Evolutionary conservation across 1,140 invertebrate species (phyloP), one percentile per base, ranked within the genome.

Genomic region (Caenorhabditis latens): DNA sequence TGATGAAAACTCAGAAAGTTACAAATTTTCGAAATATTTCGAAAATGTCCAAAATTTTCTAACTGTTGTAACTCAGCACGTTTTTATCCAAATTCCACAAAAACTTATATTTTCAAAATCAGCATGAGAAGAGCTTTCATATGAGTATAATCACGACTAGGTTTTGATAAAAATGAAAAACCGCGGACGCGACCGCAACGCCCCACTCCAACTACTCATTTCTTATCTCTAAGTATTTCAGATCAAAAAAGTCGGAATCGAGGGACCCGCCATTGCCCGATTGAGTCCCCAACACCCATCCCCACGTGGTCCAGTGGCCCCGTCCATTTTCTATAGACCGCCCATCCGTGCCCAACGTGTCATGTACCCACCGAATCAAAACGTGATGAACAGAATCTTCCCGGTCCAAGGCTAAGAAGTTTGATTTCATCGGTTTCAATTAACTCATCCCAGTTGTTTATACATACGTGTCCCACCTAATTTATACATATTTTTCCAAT

Each of bases 321-420:
- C 71, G 24, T 79, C 71, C 11, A 79, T 79, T 13, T 79, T 79
- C 71, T 79, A 79, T 50, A n/a, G 71, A 24, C 71, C 71, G 43
- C 43, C 71, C 8, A 24, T 79, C 9, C 43, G 71, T 50, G 71
- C 71, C 5, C 71, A 79, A 79, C 43, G 71, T 50, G 71, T 79
- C 71, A 79, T 79, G 71, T 50, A 50, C 43, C 46, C 71, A 7
- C 71, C 71, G 53, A 79, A 79, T 24, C 71, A 48, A 32, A 50
- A 79, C 14, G 71, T 79, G 8, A 79, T 79, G 71, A 79, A 79
- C 14, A 16, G 71, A 53, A 79, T 79, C 24, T 79, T 79, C 71
- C 71, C 71, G 3, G 71, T 79, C 2, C 71, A 79, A 53, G 71
- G 71, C 8, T 79, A 79, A 53, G 46, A 11, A 50, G 13, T 19